Conservation (phyloP, 2,888 invertebrate genomes). For the Trichogramma evanescens region DNA sequence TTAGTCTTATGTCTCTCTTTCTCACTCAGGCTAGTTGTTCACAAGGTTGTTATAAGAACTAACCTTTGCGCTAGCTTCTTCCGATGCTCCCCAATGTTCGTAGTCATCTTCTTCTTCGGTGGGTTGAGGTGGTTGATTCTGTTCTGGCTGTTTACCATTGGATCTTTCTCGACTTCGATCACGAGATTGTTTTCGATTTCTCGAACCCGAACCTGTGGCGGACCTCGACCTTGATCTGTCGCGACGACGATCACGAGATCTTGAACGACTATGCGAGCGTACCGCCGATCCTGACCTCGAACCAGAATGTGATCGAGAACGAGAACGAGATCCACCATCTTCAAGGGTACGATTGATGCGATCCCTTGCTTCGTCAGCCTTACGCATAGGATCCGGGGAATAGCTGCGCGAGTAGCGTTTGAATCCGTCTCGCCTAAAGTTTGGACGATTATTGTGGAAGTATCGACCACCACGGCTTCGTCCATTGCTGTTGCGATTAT, state of each 20-base stretch:
- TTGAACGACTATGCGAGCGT: no score
- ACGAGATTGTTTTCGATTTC: slow-evolving; percentile 2
- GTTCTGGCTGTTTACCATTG: no score
- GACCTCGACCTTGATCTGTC: background rate
- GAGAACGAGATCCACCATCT: slow-evolving; percentile 48
- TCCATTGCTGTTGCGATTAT: slow-evolving; percentile 33
- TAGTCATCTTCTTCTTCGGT: slow-evolving; percentile 49
- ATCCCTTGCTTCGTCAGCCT: slow-evolving; percentile 52
- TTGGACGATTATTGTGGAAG: slow-evolving; percentile 42
- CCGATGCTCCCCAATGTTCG: slow-evolving; percentile 39
- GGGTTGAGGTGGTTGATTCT: no score
- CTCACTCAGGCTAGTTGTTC: background rate
- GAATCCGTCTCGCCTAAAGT: slow-evolving; percentile 58
- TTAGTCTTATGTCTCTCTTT: background rate
- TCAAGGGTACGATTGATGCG: slow-evolving; percentile 55
- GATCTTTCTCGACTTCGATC: background rate
- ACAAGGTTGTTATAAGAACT: background rate
- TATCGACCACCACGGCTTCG: slow-evolving; percentile 38
- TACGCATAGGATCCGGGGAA: slow-evolving; percentile 50
- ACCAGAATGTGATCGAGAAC: slow-evolving; percentile 47
- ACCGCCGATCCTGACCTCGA: background rate
- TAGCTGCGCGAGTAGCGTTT: slow-evolving; percentile 49
- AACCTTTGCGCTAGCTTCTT: slow-evolving; percentile 26
- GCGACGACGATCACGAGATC: background rate
- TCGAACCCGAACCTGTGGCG: slow-evolving; percentile 3